phyloP scores from a whole-genome alignment of 2,888 invertebrate species.

The Diarsia mendica region DNA sequence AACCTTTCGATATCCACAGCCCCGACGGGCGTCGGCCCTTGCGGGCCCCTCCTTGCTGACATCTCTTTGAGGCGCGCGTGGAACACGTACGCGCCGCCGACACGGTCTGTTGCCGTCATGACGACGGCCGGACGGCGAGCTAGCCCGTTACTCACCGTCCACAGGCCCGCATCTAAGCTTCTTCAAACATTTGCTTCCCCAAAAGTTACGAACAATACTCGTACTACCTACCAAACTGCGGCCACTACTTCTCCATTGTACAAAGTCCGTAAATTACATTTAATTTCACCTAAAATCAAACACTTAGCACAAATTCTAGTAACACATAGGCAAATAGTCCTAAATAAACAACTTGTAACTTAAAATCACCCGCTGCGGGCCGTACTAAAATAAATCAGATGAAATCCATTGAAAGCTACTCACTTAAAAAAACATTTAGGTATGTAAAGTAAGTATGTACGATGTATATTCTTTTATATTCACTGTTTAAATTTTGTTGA shows the following conservation, averaged over 20 bases:
- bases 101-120: too few relatives aligned
- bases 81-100: too few relatives aligned
- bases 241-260: slow-evolving; percentile 1
- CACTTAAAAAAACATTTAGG: slow-evolving; percentile 47
- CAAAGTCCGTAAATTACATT: slow-evolving; percentile 48
- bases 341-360: slow-evolving; percentile 67
- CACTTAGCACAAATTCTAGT: slow-evolving; percentile 51
- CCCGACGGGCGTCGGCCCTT: too few relatives aligned
- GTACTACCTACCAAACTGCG: not conserved
- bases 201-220: slow-evolving; percentile 21
- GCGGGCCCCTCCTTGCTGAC: too few relatives aligned
- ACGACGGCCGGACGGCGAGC: too few relatives aligned
- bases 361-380: slow-evolving; percentile 52
- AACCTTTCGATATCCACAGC: too few relatives aligned
- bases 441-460: slow-evolving; percentile 18
- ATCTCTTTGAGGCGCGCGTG: too few relatives aligned
- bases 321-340: slow-evolving; percentile 64
- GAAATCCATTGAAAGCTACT: slow-evolving; percentile 55
- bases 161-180: too few relatives aligned
- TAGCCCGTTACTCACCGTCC: too few relatives aligned
- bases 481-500: not conserved
- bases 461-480: slow-evolving; percentile 6
- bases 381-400: slow-evolving; percentile 67
- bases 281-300: slow-evolving; percentile 62
- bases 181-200: slow-evolving; percentile 1